phyloP scores from a whole-genome alignment of 1,140 invertebrate genomes.

The Macrotrachela quadricornifera region DNA sequence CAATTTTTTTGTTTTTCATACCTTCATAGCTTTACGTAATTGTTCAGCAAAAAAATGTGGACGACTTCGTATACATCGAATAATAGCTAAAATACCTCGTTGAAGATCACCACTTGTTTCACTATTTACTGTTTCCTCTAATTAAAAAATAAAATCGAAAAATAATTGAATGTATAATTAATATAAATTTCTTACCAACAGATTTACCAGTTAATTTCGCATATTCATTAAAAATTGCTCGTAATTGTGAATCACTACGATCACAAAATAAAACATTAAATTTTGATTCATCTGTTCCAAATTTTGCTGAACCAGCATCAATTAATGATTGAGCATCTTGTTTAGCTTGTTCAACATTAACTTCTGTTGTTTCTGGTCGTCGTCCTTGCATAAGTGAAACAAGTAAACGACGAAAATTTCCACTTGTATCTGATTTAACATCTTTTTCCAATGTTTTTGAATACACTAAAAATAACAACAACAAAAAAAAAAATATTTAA shows the following conservation, averaged over 20 bases:
- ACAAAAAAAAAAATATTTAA: neutral
- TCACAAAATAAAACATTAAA: conserved; percentile 23
- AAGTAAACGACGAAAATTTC: conserved; percentile 67
- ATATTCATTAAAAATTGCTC: conserved; percentile 29
- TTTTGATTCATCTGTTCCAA: conserved; percentile 34
- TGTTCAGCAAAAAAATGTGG: conserved; percentile 22
- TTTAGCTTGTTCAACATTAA: conserved; percentile 13
- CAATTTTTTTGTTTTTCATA: conserved; percentile 30
- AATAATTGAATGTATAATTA: conserved; percentile 17
- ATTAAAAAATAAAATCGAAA: conserved; percentile 11
- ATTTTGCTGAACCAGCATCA: conserved; percentile 33
- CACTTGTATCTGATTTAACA: conserved; percentile 72
- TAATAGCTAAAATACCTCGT: conserved; percentile 23
- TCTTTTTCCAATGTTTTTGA: conserved; percentile 60
- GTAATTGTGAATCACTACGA: conserved; percentile 18
- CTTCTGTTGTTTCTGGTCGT: conserved; percentile 18
- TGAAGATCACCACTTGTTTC: conserved; percentile 30
- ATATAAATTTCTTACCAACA: conserved; percentile 28
- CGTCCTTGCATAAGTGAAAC: conserved; percentile 36
- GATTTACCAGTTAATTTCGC: conserved; percentile 24
- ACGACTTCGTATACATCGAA: conserved; percentile 24
- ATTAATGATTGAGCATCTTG: conserved; percentile 24
- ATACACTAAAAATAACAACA: conserved; percentile 43
- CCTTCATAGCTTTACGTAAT: conserved; percentile 28
- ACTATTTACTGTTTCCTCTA: conserved; percentile 25